Evolutionary conservation across 2,113 vertebrate species (phyloP).

Genomic region (Triplophysa dalaica): DNA sequence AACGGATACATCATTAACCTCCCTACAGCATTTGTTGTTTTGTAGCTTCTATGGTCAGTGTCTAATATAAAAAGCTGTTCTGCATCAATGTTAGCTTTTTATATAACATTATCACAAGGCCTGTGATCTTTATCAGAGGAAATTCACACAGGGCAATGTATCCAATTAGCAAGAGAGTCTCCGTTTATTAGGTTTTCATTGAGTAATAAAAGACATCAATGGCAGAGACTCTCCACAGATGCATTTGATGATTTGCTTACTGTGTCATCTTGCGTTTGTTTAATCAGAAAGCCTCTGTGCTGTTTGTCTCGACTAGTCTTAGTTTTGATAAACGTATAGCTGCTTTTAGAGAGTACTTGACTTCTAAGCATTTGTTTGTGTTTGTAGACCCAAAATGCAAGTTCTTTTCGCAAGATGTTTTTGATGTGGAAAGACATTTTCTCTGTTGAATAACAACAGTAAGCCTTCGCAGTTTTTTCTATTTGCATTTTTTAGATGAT

Average conservation of each 20-base stretch:
- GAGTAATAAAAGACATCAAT: slow-evolving; percentile 13
- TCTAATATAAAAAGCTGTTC: not conserved
- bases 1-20: not conserved
- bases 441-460: too few species aligned
- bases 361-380: slow-evolving; percentile 3
- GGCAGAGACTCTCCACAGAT: not conserved
- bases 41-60: not conserved
- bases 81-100: slow-evolving; percentile 24
- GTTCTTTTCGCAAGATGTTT: not conserved
- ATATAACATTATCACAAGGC: slow-evolving; percentile 11
- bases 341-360: not conserved
- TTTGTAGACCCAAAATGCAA: not conserved
- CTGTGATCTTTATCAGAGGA: slow-evolving; percentile 28
- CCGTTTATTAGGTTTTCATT: not conserved
- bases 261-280: not conserved
- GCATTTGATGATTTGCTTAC: slow-evolving; percentile 48
- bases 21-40: not conserved
- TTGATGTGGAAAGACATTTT: not conserved
- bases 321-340: slow-evolving; percentile 1
- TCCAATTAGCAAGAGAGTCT: slow-evolving; percentile 23
- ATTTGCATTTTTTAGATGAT: too few species aligned
- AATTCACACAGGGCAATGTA: not conserved
- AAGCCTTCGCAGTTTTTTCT: too few species aligned
- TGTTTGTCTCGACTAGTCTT: slow-evolving; percentile 8
- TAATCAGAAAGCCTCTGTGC: not conserved